Conservation (phyloP, 1,140 invertebrate genomes). For the Druon quercuslanigerum region DNA sequence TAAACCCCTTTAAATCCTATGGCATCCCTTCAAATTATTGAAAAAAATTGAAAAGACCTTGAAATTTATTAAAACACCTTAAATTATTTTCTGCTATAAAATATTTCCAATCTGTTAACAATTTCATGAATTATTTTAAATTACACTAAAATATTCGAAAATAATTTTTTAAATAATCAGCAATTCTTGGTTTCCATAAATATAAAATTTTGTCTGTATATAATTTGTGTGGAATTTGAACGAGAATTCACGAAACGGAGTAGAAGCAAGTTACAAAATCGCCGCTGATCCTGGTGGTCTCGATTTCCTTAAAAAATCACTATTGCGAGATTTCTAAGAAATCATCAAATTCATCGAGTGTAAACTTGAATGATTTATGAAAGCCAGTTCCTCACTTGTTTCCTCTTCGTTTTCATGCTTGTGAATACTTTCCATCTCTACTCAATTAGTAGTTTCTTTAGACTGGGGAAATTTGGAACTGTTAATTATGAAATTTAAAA, state of each 20-base stretch:
- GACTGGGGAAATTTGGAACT: too few relatives aligned
- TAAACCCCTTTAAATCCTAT: too few relatives aligned
- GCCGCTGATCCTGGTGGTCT: conserved; percentile 39
- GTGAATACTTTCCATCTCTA: neutral
- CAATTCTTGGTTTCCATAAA: neutral
- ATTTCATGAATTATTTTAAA: too few relatives aligned
- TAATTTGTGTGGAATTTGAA: neutral
- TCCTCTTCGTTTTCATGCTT: conserved; percentile 22
- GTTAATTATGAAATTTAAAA: too few relatives aligned
- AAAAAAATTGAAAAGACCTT: too few relatives aligned
- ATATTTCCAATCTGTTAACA: too few relatives aligned
- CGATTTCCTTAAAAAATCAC: conserved; percentile 43
- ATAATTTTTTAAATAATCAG: too few relatives aligned
- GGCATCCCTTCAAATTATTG: too few relatives aligned
- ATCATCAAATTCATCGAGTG: conserved; percentile 54
- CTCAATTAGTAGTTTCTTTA: neutral
- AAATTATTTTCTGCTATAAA: too few relatives aligned
- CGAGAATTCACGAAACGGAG: conserved; percentile 30
- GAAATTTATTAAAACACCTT: too few relatives aligned
- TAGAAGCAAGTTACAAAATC: conserved; percentile 49
- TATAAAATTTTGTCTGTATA: neutral
- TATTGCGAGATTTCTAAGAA: conserved; percentile 14
- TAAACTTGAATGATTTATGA: conserved; percentile 52
- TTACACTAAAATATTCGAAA: too few relatives aligned
- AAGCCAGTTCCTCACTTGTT: conserved; percentile 42